Base-by-base conservation (phyloP, 2,888 invertebrate species). In the Crematogaster levior region DNA sequence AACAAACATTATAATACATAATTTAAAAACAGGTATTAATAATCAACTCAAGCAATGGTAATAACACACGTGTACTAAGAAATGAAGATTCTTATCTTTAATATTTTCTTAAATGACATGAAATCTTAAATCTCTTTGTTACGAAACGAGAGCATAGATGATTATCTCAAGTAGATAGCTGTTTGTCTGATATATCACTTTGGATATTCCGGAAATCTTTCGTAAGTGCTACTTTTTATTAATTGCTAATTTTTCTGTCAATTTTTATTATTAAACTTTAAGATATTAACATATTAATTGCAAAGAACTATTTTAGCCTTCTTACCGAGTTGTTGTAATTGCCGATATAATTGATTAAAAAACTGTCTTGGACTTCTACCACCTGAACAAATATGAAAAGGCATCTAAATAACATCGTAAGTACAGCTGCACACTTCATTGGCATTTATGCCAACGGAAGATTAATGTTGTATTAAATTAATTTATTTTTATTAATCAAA, bases 401-500 rank as follows among this genome's bases (percentile, higher is more conserved):
- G 46, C 40, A 72, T 37, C 85, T 85, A 12, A 27, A 1, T 40
- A 66, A n/a, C 85, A 90, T 88, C 65, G 30, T 83, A 43, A n/a
- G 40, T 5, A 34, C n/a, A 18, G 40, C 18, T 12, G 51, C 34
- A 58, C 86, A 82, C 63, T 61, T 87, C 73, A 83, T n/a, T n/a
- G n/a, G n/a, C n/a, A n/a, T n/a, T n/a, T n/a, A 58, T 80, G 84
- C 82, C 84, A 65, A 80, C 65, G 77, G 77, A 63, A 83, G 80
- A 93, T 90, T 92, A 89, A 89, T 91, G 90, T 91, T 90, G 53
- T n/a, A n/a, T n/a, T 40, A 63, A 63, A 63, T 24, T 63, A 63
- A 40, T 40, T 12, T 9, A 61, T 63, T 7, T 15, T 40, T 63
- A 15, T 63, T 24, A n/a, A 24, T 40, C 1, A 63, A 63, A 21